Conservation (phyloP, 1,140 invertebrate genomes). For the Drosophila mojavensis region DNA sequence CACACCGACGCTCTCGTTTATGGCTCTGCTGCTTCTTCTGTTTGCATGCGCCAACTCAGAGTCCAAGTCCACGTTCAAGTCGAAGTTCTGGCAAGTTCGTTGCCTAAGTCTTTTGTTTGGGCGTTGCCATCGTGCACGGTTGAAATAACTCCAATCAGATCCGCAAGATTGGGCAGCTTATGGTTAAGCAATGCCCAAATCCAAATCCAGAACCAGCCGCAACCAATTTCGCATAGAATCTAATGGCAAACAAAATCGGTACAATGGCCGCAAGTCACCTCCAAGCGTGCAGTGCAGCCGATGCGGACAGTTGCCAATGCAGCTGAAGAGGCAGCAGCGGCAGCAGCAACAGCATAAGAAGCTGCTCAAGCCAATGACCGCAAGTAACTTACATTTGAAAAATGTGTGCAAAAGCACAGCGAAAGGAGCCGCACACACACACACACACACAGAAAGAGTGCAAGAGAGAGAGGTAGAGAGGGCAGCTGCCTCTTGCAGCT, state of each 20-base stretch:
- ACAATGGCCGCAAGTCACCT: slow-evolving; percentile 65
- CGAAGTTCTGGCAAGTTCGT: slow-evolving; percentile 62
- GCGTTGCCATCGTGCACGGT: slow-evolving; percentile 24
- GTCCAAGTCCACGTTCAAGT: not conserved
- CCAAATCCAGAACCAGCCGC: not conserved
- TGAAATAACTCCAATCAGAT: slow-evolving; percentile 21
- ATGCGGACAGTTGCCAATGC: slow-evolving; percentile 31
- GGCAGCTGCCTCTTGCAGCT: slow-evolving; percentile 29
- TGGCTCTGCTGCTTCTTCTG: slow-evolving; percentile 15
- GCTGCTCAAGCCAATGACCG: slow-evolving; percentile 83
- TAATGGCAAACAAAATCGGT: slow-evolving; percentile 53
- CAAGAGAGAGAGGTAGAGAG: slow-evolving; percentile 20
- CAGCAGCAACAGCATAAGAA: slow-evolving; percentile 32
- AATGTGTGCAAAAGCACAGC: slow-evolving; percentile 83
- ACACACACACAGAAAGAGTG: slow-evolving; percentile 20
- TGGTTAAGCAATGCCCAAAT: slow-evolving; percentile 27
- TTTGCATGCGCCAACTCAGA: slow-evolving; percentile 21
- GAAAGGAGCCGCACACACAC: slow-evolving; percentile 73
- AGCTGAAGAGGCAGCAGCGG: slow-evolving; percentile 39
- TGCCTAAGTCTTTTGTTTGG: slow-evolving; percentile 70
- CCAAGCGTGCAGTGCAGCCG: slow-evolving; percentile 10
- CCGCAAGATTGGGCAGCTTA: slow-evolving; percentile 38
- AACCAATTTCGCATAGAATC: slow-evolving; percentile 26
- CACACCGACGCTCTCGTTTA: slow-evolving; percentile 2
- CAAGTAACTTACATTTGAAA: slow-evolving; percentile 84